phyloP scores from a whole-genome alignment of 2,888 invertebrate species.

The Sinotaia quadrata region DNA sequence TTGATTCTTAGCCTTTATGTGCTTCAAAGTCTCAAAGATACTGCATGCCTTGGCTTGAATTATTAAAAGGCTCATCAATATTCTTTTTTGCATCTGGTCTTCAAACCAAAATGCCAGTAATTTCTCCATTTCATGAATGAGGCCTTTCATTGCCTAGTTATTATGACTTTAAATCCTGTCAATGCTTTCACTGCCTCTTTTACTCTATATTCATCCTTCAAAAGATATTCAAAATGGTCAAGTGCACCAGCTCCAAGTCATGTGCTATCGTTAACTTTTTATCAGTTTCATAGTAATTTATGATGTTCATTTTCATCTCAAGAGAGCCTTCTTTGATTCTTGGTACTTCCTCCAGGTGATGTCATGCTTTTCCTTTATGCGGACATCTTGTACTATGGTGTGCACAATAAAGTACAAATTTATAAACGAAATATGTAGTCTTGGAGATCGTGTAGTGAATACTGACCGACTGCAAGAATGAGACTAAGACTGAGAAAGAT shows the following conservation, averaged over 20 bases:
- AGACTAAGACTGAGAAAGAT: no score
- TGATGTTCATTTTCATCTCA: conserved; percentile 6
- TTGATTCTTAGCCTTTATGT: no score
- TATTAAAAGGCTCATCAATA: no score
- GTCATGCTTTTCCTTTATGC: background rate
- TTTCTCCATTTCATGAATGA: conserved; percentile 2
- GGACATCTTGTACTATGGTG: background rate
- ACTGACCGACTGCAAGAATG: no score
- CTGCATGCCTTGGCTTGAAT: no score
- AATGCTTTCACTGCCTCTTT: background rate
- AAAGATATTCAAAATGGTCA: background rate
- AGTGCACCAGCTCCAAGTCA: background rate
- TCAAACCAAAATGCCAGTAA: background rate
- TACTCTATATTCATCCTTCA: conserved; percentile 5
- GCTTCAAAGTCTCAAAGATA: no score
- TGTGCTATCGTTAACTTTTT: background rate
- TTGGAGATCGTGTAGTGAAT: no score
- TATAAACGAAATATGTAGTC: no score
- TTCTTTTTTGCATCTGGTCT: no score
- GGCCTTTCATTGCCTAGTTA: background rate
- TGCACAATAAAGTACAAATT: background rate
- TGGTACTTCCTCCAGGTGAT: background rate
- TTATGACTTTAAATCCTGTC: conserved; percentile 7
- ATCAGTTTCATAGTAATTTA: conserved; percentile 1
- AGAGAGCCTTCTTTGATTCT: background rate